Evolutionary conservation across 2,888 invertebrate genomes (phyloP), one percentile per base, ranked within the genome.

Genomic region (Limenitis camilla): DNA sequence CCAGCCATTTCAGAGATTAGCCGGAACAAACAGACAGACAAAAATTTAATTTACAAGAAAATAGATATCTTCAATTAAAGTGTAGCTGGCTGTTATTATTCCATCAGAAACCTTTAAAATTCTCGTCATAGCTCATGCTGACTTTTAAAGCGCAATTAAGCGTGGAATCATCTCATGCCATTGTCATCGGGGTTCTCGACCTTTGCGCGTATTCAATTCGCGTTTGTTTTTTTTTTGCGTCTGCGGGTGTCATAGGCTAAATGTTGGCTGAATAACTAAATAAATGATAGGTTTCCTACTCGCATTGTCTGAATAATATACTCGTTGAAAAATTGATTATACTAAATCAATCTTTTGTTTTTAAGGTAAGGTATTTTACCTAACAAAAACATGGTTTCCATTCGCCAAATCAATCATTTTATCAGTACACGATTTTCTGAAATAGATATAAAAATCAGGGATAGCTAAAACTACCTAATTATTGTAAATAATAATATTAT

Each of bases 181-280:
- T 78, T 79, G 77, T 78, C 69, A 65, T 60, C 50, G 71, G 72
- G 81, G 80, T 76, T 71, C 67, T 75, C 71, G 77, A 79, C 79
- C 81, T 78, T 69, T 70, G 69, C 65, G 61, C 59, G 64, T 72
- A 71, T 69, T 73, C 71, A 74, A 72, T 73, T 76, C 72, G 62
- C 66, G 72, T 71, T 68, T 65, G 66, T 42, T 66, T 71, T 35
- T 45, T 70, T 70, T 70, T 63, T 63, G 68, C 61, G 66, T 68
- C 64, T 63, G 59, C 29, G 45, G 46, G 64, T 61, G 61, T 65
- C 60, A 62, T 68, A 61, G 58, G 57, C 60, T 64, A 61, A 64
- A 61, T 55, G 56, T 44, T 56, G 50, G 36, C 32, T 49, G 43
- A 49, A 58, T 55, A 30, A 32, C 9, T 45, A 38, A 45, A 50